Evolutionary conservation across 2,113 vertebrate species (phyloP).

Genomic region (Lasiurus cinereus): DNA sequence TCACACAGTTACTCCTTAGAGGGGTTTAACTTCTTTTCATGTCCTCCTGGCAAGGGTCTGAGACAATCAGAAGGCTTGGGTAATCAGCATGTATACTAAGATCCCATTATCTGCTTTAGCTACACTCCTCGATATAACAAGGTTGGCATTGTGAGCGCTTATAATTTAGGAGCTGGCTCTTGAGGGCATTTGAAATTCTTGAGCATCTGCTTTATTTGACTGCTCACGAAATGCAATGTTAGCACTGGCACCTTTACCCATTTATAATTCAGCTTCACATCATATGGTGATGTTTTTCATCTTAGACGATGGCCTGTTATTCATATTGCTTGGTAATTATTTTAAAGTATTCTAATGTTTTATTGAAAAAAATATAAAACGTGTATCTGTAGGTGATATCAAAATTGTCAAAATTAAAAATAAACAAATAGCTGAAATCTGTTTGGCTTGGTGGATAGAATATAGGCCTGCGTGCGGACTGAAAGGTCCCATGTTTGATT

Average conservation of each 20-base stretch:
- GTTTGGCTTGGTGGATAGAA: too few relatives aligned
- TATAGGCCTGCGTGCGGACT: too few relatives aligned
- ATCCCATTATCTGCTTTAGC: neutral
- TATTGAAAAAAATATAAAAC: neutral
- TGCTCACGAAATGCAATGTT: conserved; percentile 45
- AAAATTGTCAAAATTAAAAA: neutral
- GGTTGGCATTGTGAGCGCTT: neutral
- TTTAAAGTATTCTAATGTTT: neutral
- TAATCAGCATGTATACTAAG: conserved; percentile 13
- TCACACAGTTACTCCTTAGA: neutral
- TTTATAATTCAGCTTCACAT: neutral
- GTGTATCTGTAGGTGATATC: neutral
- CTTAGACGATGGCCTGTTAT: neutral
- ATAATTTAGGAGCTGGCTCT: conserved; percentile 56
- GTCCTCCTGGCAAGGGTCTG: neutral
- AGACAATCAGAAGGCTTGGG: conserved; percentile 4
- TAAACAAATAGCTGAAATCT: neutral
- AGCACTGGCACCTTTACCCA: neutral
- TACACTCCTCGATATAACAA: conserved; percentile 6
- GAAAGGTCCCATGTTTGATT: too few relatives aligned
- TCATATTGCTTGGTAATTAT: neutral
- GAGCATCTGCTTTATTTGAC: conserved; percentile 56
- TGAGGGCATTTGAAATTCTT: conserved; percentile 43
- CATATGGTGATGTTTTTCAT: neutral
- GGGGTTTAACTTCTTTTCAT: neutral